Evolutionary conservation across 2,888 invertebrate genomes (phyloP).

Genomic region (Drosophila quinaria): DNA sequence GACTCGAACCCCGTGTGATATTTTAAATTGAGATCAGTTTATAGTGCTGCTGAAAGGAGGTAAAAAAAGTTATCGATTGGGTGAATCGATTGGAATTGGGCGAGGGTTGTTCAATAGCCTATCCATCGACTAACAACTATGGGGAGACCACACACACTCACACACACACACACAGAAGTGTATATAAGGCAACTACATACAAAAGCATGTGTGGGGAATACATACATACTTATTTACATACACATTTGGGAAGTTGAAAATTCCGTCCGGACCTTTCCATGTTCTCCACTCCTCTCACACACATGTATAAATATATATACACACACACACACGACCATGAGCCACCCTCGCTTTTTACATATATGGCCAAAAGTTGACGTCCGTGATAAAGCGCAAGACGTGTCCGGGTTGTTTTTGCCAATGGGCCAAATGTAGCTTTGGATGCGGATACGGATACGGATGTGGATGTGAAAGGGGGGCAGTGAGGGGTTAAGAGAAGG

Average conservation of each 20-base stretch:
- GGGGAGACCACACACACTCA: conserved; percentile 35
- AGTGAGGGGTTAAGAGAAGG: background rate
- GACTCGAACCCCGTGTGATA: conserved; percentile 25
- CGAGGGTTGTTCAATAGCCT: conserved; percentile 34
- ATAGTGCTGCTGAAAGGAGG: background rate
- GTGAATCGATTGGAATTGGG: conserved; percentile 32
- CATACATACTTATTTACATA: conserved; percentile 9
- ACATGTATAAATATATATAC: conserved; percentile 4
- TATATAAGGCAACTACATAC: conserved; percentile 12
- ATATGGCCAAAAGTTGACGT: conserved; percentile 77
- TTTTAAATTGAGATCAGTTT: conserved; percentile 21
- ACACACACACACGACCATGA: conserved; percentile 21
- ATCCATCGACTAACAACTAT: conserved; percentile 45
- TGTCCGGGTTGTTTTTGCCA: conserved; percentile 68
- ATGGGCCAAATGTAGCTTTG: conserved; percentile 26
- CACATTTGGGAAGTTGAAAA: conserved; percentile 38
- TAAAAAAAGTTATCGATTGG: background rate
- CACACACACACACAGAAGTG: conserved; percentile 13
- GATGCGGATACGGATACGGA: background rate
- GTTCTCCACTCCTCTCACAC: conserved; percentile 12
- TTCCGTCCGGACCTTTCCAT: conserved; percentile 22
- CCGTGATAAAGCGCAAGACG: conserved; percentile 60
- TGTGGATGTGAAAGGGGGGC: background rate
- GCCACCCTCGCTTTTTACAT: conserved; percentile 74
- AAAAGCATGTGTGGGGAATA: conserved; percentile 16